Evolutionary conservation across 2,797 vertebrate species (phyloP).

Genomic region (Brotogeris chrysoptera): DNA sequence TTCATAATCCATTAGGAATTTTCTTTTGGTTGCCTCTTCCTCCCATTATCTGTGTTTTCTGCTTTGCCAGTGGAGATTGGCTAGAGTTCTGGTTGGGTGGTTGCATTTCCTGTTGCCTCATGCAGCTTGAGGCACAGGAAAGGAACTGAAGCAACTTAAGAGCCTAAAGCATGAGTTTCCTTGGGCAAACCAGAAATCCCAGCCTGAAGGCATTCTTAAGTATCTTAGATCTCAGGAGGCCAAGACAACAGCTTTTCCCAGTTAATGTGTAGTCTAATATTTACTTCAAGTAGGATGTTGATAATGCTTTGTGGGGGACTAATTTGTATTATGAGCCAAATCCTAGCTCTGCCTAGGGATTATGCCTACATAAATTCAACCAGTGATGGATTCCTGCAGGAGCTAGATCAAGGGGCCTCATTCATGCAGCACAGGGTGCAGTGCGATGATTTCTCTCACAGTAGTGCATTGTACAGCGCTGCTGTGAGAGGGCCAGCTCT

Average conservation of each 20-base stretch:
- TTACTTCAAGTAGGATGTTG: not conserved
- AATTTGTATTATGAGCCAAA: not conserved
- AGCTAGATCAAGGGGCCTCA: not conserved
- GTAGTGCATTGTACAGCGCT: not conserved
- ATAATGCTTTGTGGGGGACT: not conserved
- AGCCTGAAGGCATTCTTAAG: not conserved
- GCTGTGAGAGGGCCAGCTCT: not conserved
- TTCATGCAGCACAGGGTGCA: not conserved
- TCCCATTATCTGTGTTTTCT: not conserved
- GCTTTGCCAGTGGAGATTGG: not conserved
- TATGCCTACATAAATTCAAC: not conserved
- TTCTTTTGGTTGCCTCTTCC: not conserved
- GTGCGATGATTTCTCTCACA: rapidly evolving
- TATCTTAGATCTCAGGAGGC: not conserved
- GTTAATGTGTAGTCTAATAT: not conserved
- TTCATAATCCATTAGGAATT: constrained; percentile 71
- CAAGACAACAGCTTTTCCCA: not conserved
- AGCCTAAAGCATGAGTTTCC: not conserved
- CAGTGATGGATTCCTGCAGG: not conserved
- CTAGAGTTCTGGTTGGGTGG: not conserved
- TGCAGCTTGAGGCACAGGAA: not conserved
- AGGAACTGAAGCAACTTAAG: not conserved
- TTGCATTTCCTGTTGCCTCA: not conserved
- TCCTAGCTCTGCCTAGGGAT: not conserved
- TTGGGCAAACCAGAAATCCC: not conserved